phyloP scores from a whole-genome alignment of 1,140 invertebrate genomes.

The Hycleus cichorii region DNA sequence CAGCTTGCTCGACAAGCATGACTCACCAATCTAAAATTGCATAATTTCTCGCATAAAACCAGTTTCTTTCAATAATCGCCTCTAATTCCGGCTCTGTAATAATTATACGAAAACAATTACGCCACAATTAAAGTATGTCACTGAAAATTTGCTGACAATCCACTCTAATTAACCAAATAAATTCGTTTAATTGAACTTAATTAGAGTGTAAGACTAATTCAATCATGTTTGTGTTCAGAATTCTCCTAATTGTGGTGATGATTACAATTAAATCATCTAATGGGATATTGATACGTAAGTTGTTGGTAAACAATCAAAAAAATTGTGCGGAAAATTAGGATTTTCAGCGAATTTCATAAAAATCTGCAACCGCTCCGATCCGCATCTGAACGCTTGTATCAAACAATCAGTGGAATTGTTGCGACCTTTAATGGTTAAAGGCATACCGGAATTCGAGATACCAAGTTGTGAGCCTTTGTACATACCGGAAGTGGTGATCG shows the following conservation, averaged over 20 bases:
- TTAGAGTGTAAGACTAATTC: not conserved
- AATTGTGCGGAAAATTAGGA: not conserved
- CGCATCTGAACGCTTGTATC: constrained; percentile 43
- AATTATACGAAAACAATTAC: not conserved
- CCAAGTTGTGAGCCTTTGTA: constrained; percentile 57
- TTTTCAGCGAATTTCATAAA: constrained; percentile 42
- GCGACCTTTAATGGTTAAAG: constrained; percentile 45
- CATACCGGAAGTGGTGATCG: constrained; percentile 50
- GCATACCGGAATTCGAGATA: constrained; percentile 52
- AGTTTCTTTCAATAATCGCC: not conserved
- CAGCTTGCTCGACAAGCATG: not conserved
- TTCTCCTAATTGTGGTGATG: not conserved
- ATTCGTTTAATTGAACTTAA: not conserved
- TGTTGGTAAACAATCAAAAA: not conserved
- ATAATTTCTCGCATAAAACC: not conserved
- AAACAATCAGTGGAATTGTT: constrained; percentile 44
- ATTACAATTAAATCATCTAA: not conserved
- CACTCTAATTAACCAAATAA: not conserved
- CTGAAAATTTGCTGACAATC: not conserved
- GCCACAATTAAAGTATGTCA: not conserved
- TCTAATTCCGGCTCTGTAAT: not conserved
- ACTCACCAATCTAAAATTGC: not conserved
- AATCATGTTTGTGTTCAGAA: not conserved
- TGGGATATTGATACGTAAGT: constrained; percentile 4
- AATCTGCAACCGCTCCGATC: constrained; percentile 43